Evolutionary conservation across 2,888 invertebrate genomes (phyloP).

Genomic region (Desoria tigrina): DNA sequence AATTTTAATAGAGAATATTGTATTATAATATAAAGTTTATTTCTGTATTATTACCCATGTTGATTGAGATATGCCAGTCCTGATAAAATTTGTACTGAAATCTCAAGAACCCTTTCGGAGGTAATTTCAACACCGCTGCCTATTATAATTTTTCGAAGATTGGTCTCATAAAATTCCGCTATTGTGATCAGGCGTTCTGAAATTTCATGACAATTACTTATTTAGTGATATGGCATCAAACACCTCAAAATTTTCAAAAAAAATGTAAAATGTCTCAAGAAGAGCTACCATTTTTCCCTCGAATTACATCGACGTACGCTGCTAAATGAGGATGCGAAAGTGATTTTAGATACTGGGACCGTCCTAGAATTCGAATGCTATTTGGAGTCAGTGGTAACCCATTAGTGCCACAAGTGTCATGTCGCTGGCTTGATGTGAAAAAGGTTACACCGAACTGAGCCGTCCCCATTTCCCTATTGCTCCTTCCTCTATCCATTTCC

Average conservation of each 20-base stretch:
- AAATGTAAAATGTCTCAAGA: constrained; percentile 2
- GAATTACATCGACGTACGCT: constrained; percentile 83
- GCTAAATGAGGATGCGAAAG: constrained; percentile 80
- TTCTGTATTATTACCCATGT: constrained; percentile 56
- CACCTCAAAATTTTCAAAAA: too few species aligned
- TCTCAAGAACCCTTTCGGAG: constrained; percentile 61
- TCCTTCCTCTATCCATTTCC: constrained; percentile 28
- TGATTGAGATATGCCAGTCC: constrained; percentile 73
- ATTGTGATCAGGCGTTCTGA: constrained; percentile 79
- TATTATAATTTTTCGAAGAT: constrained; percentile 41
- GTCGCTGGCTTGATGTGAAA: constrained; percentile 85
- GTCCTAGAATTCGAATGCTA: constrained; percentile 88
- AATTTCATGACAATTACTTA: constrained; percentile 56
- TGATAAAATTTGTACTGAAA: constrained; percentile 72
- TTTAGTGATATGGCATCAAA: constrained; percentile 13
- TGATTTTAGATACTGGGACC: constrained; percentile 78
- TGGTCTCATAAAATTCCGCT: constrained; percentile 69
- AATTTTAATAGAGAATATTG: too few species aligned
- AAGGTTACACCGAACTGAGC: constrained; percentile 79
- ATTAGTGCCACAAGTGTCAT: constrained; percentile 90
- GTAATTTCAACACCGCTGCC: constrained; percentile 14
- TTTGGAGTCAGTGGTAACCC: constrained; percentile 95
- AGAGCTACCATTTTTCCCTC: constrained; percentile 86
- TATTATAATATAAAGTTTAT: constrained; percentile 2
- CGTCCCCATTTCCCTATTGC: constrained; percentile 18